phyloP scores from a whole-genome alignment of 2,797 vertebrate genomes.

The Smutsia temminckii region DNA sequence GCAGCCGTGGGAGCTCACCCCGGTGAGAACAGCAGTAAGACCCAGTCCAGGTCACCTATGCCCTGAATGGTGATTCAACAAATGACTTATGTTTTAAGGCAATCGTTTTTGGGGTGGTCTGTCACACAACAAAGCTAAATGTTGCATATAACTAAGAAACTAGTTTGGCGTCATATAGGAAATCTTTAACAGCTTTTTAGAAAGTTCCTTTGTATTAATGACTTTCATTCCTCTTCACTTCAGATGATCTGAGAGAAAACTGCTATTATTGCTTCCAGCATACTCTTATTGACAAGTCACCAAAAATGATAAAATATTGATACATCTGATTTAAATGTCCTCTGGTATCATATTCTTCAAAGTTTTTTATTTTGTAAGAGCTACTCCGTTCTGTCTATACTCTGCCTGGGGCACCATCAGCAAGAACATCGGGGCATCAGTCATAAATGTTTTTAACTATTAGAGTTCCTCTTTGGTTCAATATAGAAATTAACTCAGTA shows the following conservation, averaged over 20 bases:
- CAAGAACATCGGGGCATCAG: neutral
- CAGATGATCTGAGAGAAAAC: neutral
- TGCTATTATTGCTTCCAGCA: neutral
- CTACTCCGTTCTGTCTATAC: neutral
- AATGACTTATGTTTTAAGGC: neutral
- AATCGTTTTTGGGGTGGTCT: neutral
- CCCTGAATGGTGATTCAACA: neutral
- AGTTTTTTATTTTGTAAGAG: constrained; percentile 11
- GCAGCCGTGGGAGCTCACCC: too few relatives aligned
- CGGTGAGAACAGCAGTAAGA: neutral
- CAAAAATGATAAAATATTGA: neutral
- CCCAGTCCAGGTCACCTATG: neutral
- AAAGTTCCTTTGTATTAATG: neutral
- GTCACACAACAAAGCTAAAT: constrained; percentile 3
- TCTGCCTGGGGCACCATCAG: neutral
- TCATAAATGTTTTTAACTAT: neutral
- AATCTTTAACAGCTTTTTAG: neutral
- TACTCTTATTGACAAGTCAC: neutral
- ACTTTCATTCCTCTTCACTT: constrained; percentile 1
- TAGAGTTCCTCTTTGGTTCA: constrained; percentile 14
- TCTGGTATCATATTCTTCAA: neutral
- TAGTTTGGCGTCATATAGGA: neutral
- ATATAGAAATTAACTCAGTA: neutral
- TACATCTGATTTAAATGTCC: neutral
- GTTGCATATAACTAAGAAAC: neutral